Evolutionary conservation across 2,113 vertebrate species (phyloP), one percentile per base, ranked within the genome.

Genomic region (Anhinga anhinga): DNA sequence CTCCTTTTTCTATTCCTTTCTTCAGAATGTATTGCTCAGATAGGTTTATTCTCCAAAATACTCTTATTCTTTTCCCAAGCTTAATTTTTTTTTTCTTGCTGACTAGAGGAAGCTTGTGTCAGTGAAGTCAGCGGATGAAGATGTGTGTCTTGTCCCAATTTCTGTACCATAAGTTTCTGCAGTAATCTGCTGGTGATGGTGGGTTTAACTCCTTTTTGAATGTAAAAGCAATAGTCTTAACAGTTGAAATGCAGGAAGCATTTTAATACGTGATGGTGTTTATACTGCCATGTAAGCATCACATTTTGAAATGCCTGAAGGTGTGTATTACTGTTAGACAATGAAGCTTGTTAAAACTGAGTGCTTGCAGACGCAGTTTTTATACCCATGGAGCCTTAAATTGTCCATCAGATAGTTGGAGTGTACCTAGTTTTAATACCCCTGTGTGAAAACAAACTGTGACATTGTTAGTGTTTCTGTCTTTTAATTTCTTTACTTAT

Each of bases 121-220:
- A 25, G 32, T 76, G 77, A 76, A 89, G 56, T 95, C 65, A 72
- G 44, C 74, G 69, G 49, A 36, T 74, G 26, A 81, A 92, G 59
- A 55, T 0, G 1, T 2, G 2, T 58, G 19, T 91, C 30, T 86
- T 1, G 1, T 74, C 26, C 21, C 0, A 4, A n/a, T 96, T 65
- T 44, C n/a, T 63, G 8, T 59, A 45, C 2, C 2, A 16, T 61
- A 42, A 62, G 29, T 78, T 92, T 70, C 22, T 63, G 29, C 38
- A n/a, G 7, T 63, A 38, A 22, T 49, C 20, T 58, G 14, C 13
- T 87, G 30, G 26, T 34, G 47, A 62, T 38, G 8, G 40, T 17
- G 34, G 13, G 15, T 81, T 77, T 74, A 82, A 61, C 47, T 82
- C 55, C 25, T 38, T 83, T 81, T 23, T 15, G 4, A 66, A 12